These are phyloP conservation scores for Aquatica leii DNA, from an alignment of 2,888 invertebrate genomes.

Conservation along the genomic window DNA sequence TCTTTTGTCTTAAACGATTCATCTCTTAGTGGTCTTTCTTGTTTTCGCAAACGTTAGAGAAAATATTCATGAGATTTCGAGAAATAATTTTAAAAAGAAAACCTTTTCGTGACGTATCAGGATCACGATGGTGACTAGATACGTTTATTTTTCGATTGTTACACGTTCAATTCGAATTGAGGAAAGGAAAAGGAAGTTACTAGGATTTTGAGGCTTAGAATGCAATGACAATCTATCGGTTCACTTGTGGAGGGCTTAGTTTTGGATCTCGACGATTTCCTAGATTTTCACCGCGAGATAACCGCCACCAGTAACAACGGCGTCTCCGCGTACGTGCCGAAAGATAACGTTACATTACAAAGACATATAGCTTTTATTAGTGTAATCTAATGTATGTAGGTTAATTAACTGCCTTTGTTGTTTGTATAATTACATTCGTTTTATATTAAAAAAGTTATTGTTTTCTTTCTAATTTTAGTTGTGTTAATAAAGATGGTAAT, in stretches of 20 bases:
- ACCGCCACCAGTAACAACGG: constrained; percentile 26
- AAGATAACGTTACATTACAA: constrained; percentile 33
- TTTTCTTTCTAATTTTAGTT: constrained; percentile 18
- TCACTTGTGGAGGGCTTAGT: constrained; percentile 52
- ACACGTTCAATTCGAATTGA: constrained; percentile 27
- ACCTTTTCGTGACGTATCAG: background rate
- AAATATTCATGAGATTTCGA: constrained; percentile 13
- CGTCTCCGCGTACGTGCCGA: constrained; percentile 30
- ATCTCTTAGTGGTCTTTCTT: constrained; percentile 15
- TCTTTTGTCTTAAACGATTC: constrained; percentile 25
- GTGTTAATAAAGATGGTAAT: constrained; percentile 32
- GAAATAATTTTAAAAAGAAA: constrained; percentile 4
- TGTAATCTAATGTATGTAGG: constrained; percentile 31
- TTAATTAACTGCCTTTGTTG: constrained; percentile 34
- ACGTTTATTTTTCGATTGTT: constrained; percentile 15
- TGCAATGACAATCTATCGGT: constrained; percentile 55
- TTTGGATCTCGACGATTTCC: constrained; percentile 45
- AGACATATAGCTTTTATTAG: constrained; percentile 34
- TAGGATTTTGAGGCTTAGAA: constrained; percentile 48
- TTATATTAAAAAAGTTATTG: constrained; percentile 16
- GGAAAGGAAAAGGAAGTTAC: constrained; percentile 43
- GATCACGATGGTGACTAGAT: background rate
- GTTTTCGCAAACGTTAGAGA: constrained; percentile 2
- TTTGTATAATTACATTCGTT: constrained; percentile 34
- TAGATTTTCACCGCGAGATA: constrained; percentile 45